These are phyloP conservation scores for Hycleus phaleratus DNA, from an alignment of 1,140 invertebrate species.

Conservation along the genomic window DNA sequence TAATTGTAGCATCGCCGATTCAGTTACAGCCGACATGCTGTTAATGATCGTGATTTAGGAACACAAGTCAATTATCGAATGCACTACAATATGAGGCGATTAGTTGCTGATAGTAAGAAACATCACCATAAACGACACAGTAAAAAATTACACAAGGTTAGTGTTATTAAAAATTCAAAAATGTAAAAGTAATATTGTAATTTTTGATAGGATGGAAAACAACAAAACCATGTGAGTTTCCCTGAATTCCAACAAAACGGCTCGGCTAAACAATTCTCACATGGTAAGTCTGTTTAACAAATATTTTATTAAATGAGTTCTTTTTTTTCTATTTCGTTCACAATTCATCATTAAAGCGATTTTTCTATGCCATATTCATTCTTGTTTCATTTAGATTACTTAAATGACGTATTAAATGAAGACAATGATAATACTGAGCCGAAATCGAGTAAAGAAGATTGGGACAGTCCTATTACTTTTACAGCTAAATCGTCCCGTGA, in stretches of 20 bases:
- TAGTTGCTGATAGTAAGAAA: conserved; percentile 70
- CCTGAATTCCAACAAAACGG: conserved; percentile 80
- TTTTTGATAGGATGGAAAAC: conserved; percentile 60
- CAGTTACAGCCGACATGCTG: conserved; percentile 84
- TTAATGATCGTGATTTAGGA: conserved; percentile 78
- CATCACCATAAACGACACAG: conserved; percentile 75
- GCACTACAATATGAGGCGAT: conserved; percentile 81
- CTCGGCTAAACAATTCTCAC: conserved; percentile 73
- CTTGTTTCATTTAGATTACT: conserved; percentile 56
- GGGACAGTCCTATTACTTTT: conserved; percentile 79
- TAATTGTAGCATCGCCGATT: conserved; percentile 69
- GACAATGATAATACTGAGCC: conserved; percentile 52
- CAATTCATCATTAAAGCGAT: background rate
- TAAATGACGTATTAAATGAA: conserved; percentile 71
- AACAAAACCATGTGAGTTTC: conserved; percentile 78
- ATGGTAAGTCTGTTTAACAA: conserved; percentile 55
- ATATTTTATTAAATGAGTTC: too few species aligned
- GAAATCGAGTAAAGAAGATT: conserved; percentile 56
- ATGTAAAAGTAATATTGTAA: background rate
- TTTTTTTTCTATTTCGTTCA: background rate
- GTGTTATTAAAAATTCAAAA: background rate
- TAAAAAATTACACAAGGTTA: conserved; percentile 61
- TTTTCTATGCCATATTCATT: background rate
- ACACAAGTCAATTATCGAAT: conserved; percentile 86
- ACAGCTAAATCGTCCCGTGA: conserved; percentile 77